Evolutionary conservation across 2,113 vertebrate species (phyloP).

Genomic region (Zosterops borbonicus): DNA sequence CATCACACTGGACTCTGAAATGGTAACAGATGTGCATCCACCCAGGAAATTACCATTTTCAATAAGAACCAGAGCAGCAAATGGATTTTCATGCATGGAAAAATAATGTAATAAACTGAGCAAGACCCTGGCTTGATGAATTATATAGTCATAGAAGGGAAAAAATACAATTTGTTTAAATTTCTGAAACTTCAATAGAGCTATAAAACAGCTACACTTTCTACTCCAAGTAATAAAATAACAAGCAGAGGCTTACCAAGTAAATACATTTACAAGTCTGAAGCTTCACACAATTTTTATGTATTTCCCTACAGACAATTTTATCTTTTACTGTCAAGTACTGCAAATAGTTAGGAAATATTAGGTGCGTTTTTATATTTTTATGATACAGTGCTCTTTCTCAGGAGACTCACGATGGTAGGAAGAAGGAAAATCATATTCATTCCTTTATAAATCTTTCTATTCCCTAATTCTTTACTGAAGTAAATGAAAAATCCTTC

Average conservation of each 20-base stretch:
- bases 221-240: conserved; percentile 20
- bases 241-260: background rate
- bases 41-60: conserved; percentile 63
- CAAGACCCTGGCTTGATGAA: conserved; percentile 53
- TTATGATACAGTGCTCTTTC: background rate
- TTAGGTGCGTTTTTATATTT: background rate
- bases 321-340: background rate
- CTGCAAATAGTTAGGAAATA: background rate
- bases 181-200: conserved; percentile 20
- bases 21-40: conserved; percentile 60
- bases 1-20: conserved; percentile 33
- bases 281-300: background rate
- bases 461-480: background rate
- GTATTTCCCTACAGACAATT: background rate
- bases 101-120: conserved; percentile 54
- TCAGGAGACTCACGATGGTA: background rate
- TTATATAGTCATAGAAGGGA: background rate
- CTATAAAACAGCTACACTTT: background rate
- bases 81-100: conserved; percentile 57
- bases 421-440: background rate
- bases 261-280: conserved; percentile 30
- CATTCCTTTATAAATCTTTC: background rate
- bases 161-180: conserved; percentile 40
- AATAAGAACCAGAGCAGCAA: conserved; percentile 60
- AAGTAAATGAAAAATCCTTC: background rate